Evolutionary conservation across 2,888 invertebrate species (phyloP), one percentile per base, ranked within the genome.

Genomic region (Polymixis lichenea): DNA sequence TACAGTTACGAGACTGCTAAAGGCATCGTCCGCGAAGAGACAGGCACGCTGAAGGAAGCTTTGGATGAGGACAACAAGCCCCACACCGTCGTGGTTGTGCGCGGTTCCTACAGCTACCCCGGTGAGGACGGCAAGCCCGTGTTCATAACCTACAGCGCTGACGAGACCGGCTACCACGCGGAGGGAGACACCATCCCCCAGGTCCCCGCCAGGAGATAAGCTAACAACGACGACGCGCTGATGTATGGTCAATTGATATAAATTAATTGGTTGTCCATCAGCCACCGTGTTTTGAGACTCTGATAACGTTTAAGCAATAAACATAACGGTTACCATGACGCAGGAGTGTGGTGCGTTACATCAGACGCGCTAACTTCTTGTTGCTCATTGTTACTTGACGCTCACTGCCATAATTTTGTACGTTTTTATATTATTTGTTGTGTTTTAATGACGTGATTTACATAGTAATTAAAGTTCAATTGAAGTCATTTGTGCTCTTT

Each of bases 151-250:
- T 97, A 97, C 94, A 90, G 89, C 78, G 97, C 97, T 71, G 97
- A 98, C 84, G 97, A 97, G 92, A 97, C 92, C 82, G 98, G 98
- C 82, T 98, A 94, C 96, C 97, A 97, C 82, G 96, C 97, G 2
- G 96, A 97, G 70, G 97, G 97, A 66, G 95, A 95, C 0, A 97
- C 97, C 92, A 92, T 98, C 88, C 98, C 98, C 71, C 97, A 97
- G 69, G 38, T 6, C 38, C 92, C 49, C 28, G 75, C 86, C 84
- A 87, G 89, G 81, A 90, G 87, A 89, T 92, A 91, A 91, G 71
- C 80, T 70, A 17, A 56, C n/a, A 75, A 73, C n/a, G 55, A 79
- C 51, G 49, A 73, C 25, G 15, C 38, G 38, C 60, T 70, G 69
- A 86, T 75, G 80, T 87, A 85, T 87, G 75, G 73, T 86, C 76